These are phyloP conservation scores for Aurelia aurita DNA, from an alignment of 30 jellyfish, hydroid and myxozoan species.

Conservation along the genomic window DNA sequence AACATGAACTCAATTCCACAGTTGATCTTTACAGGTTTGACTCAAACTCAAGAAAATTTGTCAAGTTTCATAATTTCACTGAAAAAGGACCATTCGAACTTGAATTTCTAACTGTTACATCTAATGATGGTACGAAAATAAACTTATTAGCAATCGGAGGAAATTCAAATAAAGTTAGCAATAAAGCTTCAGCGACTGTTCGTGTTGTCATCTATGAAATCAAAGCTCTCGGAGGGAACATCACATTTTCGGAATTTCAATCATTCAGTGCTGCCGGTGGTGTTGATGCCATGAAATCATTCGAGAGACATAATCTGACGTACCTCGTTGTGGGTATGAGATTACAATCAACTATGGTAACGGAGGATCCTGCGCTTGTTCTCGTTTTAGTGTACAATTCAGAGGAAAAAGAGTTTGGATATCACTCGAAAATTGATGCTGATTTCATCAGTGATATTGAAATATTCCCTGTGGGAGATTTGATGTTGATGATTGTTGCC, in stretches of 20 bases:
- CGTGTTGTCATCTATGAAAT: slow-evolving; percentile 59
- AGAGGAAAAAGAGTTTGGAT: slow-evolving; percentile 34
- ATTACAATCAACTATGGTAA: slow-evolving; percentile 8
- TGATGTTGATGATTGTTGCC: slow-evolving; percentile 63
- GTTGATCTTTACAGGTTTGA: slow-evolving; percentile 61
- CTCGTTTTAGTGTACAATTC: slow-evolving; percentile 51
- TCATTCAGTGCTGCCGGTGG: slow-evolving; percentile 55
- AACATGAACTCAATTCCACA: slow-evolving; percentile 21
- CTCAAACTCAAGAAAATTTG: slow-evolving; percentile 17
- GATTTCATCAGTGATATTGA: slow-evolving; percentile 77
- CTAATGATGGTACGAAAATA: not conserved
- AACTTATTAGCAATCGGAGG: slow-evolving; percentile 57
- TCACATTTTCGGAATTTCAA: slow-evolving; percentile 44
- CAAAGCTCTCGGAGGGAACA: not conserved
- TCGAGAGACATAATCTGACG: slow-evolving; percentile 27
- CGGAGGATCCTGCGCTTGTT: slow-evolving; percentile 49
- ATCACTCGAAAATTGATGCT: slow-evolving; percentile 68
- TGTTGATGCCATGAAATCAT: slow-evolving; percentile 69
- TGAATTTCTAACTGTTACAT: slow-evolving; percentile 29
- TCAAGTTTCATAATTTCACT: slow-evolving; percentile 11
- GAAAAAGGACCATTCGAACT: slow-evolving; percentile 68
- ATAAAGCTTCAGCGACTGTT: not conserved
- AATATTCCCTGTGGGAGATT: not conserved
- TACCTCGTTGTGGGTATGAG: slow-evolving; percentile 75
- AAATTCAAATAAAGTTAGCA: slow-evolving; percentile 21